Percentiles rank a stretch among this genome's conserved stretches.
These are phyloP conservation scores for Pseudoips prasinana DNA, from an alignment of 2,888 invertebrate species.

Conservation along the genomic window DNA sequence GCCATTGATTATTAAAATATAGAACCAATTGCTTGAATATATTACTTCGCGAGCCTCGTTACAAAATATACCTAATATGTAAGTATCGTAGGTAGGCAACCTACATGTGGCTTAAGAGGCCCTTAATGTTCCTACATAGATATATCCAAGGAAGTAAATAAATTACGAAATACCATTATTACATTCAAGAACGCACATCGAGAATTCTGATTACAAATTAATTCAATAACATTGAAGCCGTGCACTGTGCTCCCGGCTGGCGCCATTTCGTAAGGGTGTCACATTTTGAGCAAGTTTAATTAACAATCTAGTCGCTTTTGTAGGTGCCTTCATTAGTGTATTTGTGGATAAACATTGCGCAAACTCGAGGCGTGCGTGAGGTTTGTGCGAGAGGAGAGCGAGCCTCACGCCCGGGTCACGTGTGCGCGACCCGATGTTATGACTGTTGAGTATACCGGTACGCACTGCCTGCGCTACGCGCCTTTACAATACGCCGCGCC, in stretches of 20 bases:
- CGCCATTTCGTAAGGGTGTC: slow-evolving; percentile 80
- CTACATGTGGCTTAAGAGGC: slow-evolving; percentile 26
- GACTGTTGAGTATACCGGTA: slow-evolving; percentile 32
- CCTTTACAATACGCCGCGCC: slow-evolving; percentile 4
- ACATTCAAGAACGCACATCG: slow-evolving; percentile 69
- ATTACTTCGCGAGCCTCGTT: background rate
- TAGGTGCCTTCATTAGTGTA: slow-evolving; percentile 81
- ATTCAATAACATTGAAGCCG: slow-evolving; percentile 78
- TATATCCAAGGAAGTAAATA: slow-evolving; percentile 45
- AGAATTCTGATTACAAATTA: slow-evolving; percentile 80
- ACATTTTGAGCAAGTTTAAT: slow-evolving; percentile 82
- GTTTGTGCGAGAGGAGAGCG: slow-evolving; percentile 27
- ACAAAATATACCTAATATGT: slow-evolving; percentile 5
- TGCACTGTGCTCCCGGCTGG: slow-evolving; percentile 73
- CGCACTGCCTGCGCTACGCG: too few species aligned
- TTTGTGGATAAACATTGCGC: slow-evolving; percentile 79
- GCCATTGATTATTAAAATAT: slow-evolving; percentile 5
- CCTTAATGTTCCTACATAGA: slow-evolving; percentile 36
- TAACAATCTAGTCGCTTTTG: slow-evolving; percentile 82
- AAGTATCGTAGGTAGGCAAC: too few species aligned
- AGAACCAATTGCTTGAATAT: background rate
- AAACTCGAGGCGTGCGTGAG: slow-evolving; percentile 64
- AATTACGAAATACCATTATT: slow-evolving; percentile 61
- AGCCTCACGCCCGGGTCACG: slow-evolving; percentile 41
- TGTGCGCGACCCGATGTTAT: slow-evolving; percentile 39